Conservation (phyloP, 2,113 vertebrate genomes). For the Anser cygnoides region DNA sequence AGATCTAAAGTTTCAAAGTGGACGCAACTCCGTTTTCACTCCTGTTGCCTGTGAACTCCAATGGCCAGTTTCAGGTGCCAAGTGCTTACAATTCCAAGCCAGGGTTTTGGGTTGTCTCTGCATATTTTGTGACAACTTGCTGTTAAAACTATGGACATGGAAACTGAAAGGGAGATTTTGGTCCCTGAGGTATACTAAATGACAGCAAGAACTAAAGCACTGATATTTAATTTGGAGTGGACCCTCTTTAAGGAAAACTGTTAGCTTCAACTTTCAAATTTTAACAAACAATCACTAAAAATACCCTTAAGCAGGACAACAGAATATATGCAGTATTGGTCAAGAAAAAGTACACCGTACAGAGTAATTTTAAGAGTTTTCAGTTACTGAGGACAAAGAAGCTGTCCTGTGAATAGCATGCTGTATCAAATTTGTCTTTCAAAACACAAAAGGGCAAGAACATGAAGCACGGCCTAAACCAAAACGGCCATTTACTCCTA, state of each 20-base stretch:
- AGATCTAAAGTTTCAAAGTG: not conserved
- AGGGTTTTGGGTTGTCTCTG: not conserved
- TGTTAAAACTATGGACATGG: not conserved
- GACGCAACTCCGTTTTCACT: not conserved
- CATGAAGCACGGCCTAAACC: not conserved
- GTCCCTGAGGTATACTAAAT: slow-evolving; percentile 37
- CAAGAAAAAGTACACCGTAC: not conserved
- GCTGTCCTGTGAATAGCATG: not conserved
- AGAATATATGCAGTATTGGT: not conserved
- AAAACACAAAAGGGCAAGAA: not conserved
- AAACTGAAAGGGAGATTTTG: slow-evolving; percentile 28
- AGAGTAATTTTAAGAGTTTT: not conserved
- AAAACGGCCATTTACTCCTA: not conserved
- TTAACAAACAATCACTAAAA: not conserved
- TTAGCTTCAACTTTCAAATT: not conserved
- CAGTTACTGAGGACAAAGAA: not conserved
- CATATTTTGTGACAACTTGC: not conserved
- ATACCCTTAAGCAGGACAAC: not conserved
- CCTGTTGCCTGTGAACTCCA: not conserved
- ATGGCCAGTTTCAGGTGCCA: not conserved
- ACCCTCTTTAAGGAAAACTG: slow-evolving; percentile 10
- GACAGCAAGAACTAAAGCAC: slow-evolving; percentile 7
- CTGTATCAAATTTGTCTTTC: not conserved
- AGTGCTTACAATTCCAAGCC: not conserved
- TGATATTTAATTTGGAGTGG: not conserved